Evolutionary conservation across 2,113 vertebrate species (phyloP).

Genomic region (Hassar affinis): DNA sequence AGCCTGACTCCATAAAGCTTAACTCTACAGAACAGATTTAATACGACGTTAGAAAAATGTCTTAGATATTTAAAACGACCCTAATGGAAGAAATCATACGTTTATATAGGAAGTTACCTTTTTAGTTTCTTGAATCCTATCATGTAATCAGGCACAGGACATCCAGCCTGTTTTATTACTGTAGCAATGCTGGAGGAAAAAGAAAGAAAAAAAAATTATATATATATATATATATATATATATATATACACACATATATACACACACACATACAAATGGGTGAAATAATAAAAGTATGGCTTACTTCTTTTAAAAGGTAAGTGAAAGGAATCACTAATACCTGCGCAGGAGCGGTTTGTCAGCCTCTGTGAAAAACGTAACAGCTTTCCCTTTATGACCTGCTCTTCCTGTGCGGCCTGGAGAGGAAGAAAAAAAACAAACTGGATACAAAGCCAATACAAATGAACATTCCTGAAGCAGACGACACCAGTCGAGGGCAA

Average conservation of each 20-base stretch:
- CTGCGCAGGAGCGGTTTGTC: constrained; percentile 93
- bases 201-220: neutral
- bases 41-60: too few species aligned
- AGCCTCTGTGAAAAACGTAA: constrained; percentile 97
- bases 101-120: constrained; percentile 62
- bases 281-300: too few species aligned
- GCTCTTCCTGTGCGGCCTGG: constrained; percentile 94
- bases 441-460: neutral
- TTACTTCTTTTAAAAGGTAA: neutral
- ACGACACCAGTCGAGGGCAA: neutral
- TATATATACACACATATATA: too few species aligned
- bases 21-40: neutral
- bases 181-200: constrained; percentile 79
- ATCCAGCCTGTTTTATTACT: constrained; percentile 91
- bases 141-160: constrained; percentile 95
- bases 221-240: too few species aligned
- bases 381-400: constrained; percentile 85
- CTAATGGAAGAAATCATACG: neutral
- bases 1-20: too few species aligned
- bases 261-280: neutral
- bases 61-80: neutral
- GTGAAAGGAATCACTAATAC: constrained; percentile 72
- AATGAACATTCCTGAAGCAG: neutral
- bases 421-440: neutral
- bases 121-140: constrained; percentile 85